These are phyloP conservation scores for Serranus cabrilla DNA, from an alignment of 2,797 vertebrate genomes.

Conservation along the genomic window DNA sequence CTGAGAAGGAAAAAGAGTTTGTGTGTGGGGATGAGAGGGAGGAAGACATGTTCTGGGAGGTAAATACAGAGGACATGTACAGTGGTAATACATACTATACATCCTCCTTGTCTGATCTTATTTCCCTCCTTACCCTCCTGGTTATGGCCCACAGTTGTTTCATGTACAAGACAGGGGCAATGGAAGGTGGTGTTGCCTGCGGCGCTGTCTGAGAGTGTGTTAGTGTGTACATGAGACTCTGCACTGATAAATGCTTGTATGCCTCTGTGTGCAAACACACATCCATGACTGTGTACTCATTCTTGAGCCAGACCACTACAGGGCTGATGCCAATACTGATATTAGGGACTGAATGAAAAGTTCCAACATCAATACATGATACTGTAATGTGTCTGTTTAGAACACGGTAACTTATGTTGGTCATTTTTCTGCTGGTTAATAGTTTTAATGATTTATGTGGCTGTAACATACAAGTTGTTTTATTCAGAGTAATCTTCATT, in stretches of 20 bases:
- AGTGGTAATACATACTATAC: constrained; percentile 7
- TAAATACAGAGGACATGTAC: constrained; percentile 20
- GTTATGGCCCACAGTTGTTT: constrained; percentile 26
- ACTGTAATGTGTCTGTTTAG: too few species aligned
- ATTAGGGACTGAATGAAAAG: too few species aligned
- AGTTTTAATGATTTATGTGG: too few species aligned
- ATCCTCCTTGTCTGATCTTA: constrained; percentile 24
- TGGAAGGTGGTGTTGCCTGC: constrained; percentile 17
- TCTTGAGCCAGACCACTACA: too few species aligned
- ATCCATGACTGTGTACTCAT: not conserved
- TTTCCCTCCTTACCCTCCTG: constrained; percentile 6
- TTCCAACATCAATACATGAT: too few species aligned
- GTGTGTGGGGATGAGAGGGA: constrained; percentile 11
- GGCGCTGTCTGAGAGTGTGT: constrained; percentile 7
- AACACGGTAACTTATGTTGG: too few species aligned
- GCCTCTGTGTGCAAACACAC: not conserved
- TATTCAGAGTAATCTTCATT: too few species aligned
- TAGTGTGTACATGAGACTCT: not conserved
- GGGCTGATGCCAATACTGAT: too few species aligned
- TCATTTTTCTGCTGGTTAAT: too few species aligned
- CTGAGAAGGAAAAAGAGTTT: constrained; percentile 8
- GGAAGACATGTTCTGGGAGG: constrained; percentile 10
- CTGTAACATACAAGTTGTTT: too few species aligned
- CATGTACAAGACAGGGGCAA: constrained; percentile 22
- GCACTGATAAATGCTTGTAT: not conserved